These are phyloP conservation scores for Apamea sordens DNA, from an alignment of 2,888 invertebrate species.

Conservation along the genomic window DNA sequence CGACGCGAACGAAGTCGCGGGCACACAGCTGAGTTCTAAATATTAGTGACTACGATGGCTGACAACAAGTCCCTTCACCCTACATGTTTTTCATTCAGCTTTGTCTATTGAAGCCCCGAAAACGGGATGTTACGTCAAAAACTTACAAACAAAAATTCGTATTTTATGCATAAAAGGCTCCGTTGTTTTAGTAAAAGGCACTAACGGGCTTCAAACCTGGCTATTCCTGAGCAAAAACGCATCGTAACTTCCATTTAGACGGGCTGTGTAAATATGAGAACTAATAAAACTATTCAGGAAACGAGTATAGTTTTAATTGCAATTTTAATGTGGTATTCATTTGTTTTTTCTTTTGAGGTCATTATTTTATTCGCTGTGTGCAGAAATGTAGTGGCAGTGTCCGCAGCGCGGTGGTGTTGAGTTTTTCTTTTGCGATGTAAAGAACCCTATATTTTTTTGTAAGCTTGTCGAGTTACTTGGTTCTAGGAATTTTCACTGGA, in stretches of 20 bases:
- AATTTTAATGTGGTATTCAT: constrained; percentile 17
- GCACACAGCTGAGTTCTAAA: background rate
- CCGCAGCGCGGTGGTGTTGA: background rate
- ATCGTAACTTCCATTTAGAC: constrained; percentile 13
- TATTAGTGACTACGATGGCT: background rate
- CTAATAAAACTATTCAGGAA: constrained; percentile 16
- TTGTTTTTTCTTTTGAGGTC: constrained; percentile 3
- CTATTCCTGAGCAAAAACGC: constrained; percentile 18
- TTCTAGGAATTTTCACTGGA: background rate
- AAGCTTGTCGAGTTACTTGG: background rate
- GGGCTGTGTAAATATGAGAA: constrained; percentile 12
- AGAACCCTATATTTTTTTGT: background rate
- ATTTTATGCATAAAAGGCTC: constrained; percentile 57
- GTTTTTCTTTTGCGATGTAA: background rate
- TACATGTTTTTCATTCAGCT: constrained; percentile 48
- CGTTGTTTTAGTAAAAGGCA: constrained; percentile 34
- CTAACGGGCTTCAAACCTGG: constrained; percentile 22
- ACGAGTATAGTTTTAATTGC: constrained; percentile 9
- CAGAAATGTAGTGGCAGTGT: background rate
- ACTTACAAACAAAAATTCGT: constrained; percentile 55
- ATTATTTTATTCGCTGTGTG: constrained; percentile 5
- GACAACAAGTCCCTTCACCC: constrained; percentile 37
- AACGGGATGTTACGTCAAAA: constrained; percentile 59
- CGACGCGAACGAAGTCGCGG: background rate
- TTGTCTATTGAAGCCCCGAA: constrained; percentile 63